Conservation (phyloP, 2,797 vertebrate species). For the Rhyacichthys aspro region DNA sequence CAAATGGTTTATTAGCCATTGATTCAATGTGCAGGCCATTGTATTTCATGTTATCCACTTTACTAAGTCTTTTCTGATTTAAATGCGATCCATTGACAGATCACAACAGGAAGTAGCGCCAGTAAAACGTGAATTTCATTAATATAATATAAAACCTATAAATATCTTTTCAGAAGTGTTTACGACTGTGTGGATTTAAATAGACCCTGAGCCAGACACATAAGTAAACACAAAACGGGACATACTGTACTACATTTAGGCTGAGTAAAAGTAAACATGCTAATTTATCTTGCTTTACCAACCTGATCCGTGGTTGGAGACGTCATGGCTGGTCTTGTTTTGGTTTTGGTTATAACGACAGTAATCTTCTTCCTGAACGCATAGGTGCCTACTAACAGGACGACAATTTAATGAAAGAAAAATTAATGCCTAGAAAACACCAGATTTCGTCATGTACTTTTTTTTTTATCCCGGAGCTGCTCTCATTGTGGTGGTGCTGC, state of each 20-base stretch:
- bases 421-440: constrained; percentile 24
- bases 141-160: too few species aligned
- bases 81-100: too few species aligned
- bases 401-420: constrained; percentile 21
- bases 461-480: constrained; percentile 43
- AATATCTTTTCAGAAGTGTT: too few species aligned
- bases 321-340: constrained; percentile 20
- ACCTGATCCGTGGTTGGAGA: constrained; percentile 63
- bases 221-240: neutral
- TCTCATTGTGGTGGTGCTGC: constrained; percentile 52
- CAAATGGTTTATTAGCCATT: too few species aligned
- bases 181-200: neutral
- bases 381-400: constrained; percentile 14
- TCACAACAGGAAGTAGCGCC: too few species aligned
- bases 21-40: too few species aligned
- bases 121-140: too few species aligned
- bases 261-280: neutral
- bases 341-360: constrained; percentile 6
- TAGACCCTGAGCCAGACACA: neutral
- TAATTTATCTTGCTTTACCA: constrained; percentile 13
- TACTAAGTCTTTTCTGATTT: too few species aligned
- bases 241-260: neutral
- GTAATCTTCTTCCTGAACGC: constrained; percentile 1
- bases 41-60: too few species aligned
- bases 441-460: constrained; percentile 24